These are phyloP conservation scores for Papilio protenor DNA, from an alignment of 2,888 invertebrate genomes.

Conservation along the genomic window DNA sequence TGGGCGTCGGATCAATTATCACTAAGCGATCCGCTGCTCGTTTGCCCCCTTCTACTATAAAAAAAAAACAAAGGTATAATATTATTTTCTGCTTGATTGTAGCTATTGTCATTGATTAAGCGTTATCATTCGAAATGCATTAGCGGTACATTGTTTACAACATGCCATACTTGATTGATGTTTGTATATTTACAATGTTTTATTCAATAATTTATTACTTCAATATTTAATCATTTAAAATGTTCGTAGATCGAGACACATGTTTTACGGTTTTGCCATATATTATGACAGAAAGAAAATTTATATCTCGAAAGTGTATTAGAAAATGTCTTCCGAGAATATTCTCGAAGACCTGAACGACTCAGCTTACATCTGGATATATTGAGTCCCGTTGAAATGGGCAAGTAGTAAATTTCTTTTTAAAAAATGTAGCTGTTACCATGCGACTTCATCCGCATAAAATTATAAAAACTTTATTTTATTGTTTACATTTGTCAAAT, in stretches of 20 bases:
- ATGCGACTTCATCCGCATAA: no score
- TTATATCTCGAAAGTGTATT: not conserved
- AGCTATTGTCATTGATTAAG: slow-evolving; percentile 3
- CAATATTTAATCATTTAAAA: slow-evolving; percentile 11
- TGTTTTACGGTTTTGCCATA: not conserved
- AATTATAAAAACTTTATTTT: no score
- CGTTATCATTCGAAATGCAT: slow-evolving; percentile 4
- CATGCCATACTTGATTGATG: slow-evolving; percentile 11
- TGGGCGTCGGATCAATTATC: no score
- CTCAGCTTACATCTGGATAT: not conserved
- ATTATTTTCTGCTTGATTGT: slow-evolving; percentile 16
- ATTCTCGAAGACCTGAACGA: not conserved
- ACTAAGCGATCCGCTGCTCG: no score
- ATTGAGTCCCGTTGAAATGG: not conserved
- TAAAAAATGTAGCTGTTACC: no score
- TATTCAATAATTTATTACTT: not conserved
- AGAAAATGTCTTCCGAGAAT: not conserved
- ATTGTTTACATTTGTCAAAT: no score
- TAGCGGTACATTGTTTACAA: slow-evolving; percentile 10
- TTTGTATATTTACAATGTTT: slow-evolving; percentile 1
- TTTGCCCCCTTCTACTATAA: no score
- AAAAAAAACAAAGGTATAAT: no score
- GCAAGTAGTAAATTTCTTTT: no score
- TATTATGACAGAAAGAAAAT: not conserved
- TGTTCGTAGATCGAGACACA: not conserved